phyloP scores from a whole-genome alignment of 2,113 vertebrate genomes.

The Tursiops truncatus region DNA sequence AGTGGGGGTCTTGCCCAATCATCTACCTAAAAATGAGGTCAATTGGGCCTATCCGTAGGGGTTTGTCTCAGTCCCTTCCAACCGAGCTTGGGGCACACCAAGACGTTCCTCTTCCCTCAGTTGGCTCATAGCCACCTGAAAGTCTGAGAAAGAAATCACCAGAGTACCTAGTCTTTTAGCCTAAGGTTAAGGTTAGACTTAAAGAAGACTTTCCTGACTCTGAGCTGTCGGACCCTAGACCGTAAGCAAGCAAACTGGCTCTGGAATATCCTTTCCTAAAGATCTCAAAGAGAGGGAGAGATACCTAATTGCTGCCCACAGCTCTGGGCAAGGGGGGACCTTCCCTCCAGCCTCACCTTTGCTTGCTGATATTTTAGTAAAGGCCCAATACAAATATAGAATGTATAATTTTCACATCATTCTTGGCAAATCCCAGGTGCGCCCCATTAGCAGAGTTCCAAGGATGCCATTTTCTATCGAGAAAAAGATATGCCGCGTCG shows the following conservation, averaged over 20 bases:
- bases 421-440: slow-evolving; percentile 74
- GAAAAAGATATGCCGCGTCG: slow-evolving; percentile 77
- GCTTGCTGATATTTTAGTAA: slow-evolving; percentile 58
- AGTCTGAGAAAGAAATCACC: background rate
- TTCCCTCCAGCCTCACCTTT: slow-evolving; percentile 42
- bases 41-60: background rate
- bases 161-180: background rate
- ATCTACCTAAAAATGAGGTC: background rate
- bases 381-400: slow-evolving; percentile 66
- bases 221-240: background rate
- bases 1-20: background rate
- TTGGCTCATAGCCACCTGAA: background rate
- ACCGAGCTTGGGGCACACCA: background rate
- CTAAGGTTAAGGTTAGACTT: background rate
- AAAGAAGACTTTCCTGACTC: background rate
- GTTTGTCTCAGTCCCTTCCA: background rate
- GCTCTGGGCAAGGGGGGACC: background rate
- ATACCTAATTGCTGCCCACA: background rate
- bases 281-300: background rate
- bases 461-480: slow-evolving; percentile 81
- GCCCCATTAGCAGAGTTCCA: slow-evolving; percentile 71
- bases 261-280: background rate
- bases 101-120: background rate
- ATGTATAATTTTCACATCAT: slow-evolving; percentile 71
- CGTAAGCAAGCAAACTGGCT: accelerated